These are phyloP conservation scores for Leiothrix lutea DNA, from an alignment of 2,113 vertebrate genomes.

Conservation along the genomic window DNA sequence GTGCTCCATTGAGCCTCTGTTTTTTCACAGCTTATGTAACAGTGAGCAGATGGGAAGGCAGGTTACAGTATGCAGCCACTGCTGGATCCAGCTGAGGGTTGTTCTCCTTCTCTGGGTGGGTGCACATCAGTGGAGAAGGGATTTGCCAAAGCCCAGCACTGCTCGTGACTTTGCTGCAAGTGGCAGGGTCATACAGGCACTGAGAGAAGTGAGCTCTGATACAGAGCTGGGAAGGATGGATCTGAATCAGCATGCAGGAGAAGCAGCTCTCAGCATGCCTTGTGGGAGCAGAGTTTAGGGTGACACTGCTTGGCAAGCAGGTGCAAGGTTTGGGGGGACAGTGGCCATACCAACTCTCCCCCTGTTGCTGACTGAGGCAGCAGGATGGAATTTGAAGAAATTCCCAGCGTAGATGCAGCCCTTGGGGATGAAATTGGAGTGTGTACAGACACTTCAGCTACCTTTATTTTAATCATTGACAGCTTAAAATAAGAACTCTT, in stretches of 20 bases:
- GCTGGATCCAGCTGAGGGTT: not conserved
- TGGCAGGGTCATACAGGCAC: not conserved
- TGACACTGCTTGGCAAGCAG: not conserved
- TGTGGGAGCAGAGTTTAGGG: not conserved
- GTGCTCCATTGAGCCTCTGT: not conserved
- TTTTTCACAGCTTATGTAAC: not conserved
- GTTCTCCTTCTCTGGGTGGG: not conserved
- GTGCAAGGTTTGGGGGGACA: not conserved
- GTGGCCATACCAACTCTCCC: not conserved
- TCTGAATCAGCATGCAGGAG: not conserved
- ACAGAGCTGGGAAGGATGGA: not conserved
- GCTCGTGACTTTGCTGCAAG: not conserved
- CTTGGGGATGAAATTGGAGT: not conserved
- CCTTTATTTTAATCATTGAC: slow-evolving; percentile 64
- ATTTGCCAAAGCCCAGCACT: not conserved
- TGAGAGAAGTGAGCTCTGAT: not conserved
- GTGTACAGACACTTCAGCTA: slow-evolving; percentile 1
- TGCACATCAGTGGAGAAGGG: not conserved
- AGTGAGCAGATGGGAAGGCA: slow-evolving; percentile 1
- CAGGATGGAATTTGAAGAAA: not conserved
- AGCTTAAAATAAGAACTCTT: slow-evolving; percentile 61
- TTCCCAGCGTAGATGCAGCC: not conserved
- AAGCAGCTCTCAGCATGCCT: not conserved
- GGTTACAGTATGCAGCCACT: not conserved
- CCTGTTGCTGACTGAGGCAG: not conserved